Percentiles rank a stretch among this genome's conserved stretches.
phyloP scores from a whole-genome alignment of 2,113 vertebrate species.

The Coturnix japonica region DNA sequence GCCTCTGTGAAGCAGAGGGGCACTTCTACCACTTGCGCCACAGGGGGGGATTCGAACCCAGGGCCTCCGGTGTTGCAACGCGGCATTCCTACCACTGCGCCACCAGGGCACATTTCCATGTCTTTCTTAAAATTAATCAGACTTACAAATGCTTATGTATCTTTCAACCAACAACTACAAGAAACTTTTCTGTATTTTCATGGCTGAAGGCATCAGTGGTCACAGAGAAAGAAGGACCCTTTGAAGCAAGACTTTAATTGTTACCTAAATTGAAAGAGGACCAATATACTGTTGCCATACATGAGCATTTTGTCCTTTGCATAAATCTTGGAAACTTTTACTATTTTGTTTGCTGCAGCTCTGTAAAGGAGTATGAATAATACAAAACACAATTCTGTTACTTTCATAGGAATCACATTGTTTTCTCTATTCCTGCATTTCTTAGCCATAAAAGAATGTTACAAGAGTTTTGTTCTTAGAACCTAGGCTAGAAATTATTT shows the following conservation, averaged over 20 bases:
- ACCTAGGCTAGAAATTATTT: slow-evolving; percentile 59
- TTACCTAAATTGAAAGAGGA: slow-evolving; percentile 2
- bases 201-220: neutral
- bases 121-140: neutral
- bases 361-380: slow-evolving; percentile 21
- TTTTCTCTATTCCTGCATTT: slow-evolving; percentile 20
- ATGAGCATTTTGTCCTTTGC: slow-evolving; percentile 20
- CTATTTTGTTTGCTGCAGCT: slow-evolving; percentile 20
- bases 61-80: too few relatives aligned
- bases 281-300: neutral
- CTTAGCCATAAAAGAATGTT: slow-evolving; percentile 38
- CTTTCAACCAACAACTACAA: neutral
- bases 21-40: too few relatives aligned
- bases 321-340: slow-evolving; percentile 19
- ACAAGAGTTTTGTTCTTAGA: slow-evolving; percentile 48
- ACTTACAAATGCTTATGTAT: neutral
- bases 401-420: neutral
- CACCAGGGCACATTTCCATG: neutral
- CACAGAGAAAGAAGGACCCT: neutral
- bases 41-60: too few relatives aligned
- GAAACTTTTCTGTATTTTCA: neutral
- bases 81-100: too few relatives aligned
- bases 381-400: neutral
- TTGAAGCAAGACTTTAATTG: neutral
- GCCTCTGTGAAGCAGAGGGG: too few relatives aligned